These are phyloP conservation scores for Terrapene triunguis DNA, from an alignment of 2,113 vertebrate genomes.

Conservation along the genomic window DNA sequence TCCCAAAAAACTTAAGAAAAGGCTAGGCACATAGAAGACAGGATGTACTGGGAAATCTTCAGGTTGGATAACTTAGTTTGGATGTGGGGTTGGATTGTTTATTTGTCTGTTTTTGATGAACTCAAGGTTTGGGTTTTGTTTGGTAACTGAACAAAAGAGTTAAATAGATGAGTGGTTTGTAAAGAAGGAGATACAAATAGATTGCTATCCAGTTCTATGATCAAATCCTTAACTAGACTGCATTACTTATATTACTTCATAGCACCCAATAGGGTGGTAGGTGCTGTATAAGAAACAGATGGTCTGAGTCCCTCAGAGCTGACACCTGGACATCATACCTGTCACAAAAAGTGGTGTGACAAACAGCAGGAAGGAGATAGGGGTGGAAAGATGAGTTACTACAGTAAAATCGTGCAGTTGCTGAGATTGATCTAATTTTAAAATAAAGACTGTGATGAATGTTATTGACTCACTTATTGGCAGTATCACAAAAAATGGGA, in stretches of 20 bases:
- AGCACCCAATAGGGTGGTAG: background rate
- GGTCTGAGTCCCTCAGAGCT: background rate
- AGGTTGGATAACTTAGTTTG: background rate
- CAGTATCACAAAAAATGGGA: background rate
- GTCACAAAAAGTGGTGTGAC: background rate
- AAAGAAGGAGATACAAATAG: background rate
- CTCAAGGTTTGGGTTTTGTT: background rate
- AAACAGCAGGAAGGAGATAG: background rate
- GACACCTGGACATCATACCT: background rate
- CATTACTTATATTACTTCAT: background rate
- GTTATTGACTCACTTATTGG: background rate
- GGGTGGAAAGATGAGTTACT: background rate
- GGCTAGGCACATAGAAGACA: background rate
- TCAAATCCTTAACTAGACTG: background rate
- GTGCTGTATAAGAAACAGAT: background rate
- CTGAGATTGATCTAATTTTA: background rate
- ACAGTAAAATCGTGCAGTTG: background rate
- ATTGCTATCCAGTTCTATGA: background rate
- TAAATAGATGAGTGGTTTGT: too few species aligned
- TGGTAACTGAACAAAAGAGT: background rate
- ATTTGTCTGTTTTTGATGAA: background rate
- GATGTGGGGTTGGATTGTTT: background rate
- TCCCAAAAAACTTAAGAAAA: background rate
- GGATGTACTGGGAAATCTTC: background rate
- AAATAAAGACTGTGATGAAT: background rate